These are phyloP conservation scores for Oryzias melastigma DNA, from an alignment of 2,113 vertebrate species.

Conservation along the genomic window DNA sequence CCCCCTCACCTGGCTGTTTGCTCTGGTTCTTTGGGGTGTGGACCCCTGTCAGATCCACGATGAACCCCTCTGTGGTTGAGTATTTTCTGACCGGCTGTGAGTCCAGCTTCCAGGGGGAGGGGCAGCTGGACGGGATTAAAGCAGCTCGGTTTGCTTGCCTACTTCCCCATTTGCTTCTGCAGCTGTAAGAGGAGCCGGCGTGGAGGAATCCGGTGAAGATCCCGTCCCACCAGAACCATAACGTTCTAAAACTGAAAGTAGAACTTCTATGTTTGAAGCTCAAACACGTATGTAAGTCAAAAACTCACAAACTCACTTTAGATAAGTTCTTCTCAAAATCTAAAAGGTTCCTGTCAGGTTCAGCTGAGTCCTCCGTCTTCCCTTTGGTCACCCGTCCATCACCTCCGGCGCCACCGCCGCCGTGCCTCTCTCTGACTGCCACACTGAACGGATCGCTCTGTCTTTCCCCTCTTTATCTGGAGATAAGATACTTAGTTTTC, in stretches of 20 bases:
- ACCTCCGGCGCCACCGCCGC: not conserved
- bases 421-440: slow-evolving; percentile 26
- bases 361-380: not conserved
- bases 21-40: slow-evolving; percentile 10
- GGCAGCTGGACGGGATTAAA: slow-evolving; percentile 63
- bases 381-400: not conserved
- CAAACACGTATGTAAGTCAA: too few species aligned
- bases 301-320: too few species aligned
- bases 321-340: too few species aligned
- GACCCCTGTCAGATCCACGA: too few species aligned
- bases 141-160: slow-evolving; percentile 69
- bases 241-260: too few species aligned
- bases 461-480: slow-evolving; percentile 74
- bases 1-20: not conserved
- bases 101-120: slow-evolving; percentile 35
- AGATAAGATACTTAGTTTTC: slow-evolving; percentile 75
- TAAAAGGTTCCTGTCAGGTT: too few species aligned
- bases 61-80: not conserved
- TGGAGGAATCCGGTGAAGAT: not conserved
- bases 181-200: slow-evolving; percentile 48
- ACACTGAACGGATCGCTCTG: slow-evolving; percentile 63
- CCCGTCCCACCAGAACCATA: not conserved
- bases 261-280: too few species aligned
- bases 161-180: slow-evolving; percentile 72
- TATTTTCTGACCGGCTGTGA: slow-evolving; percentile 9